These are phyloP conservation scores for Geotrupes spiniger DNA, from an alignment of 2,888 invertebrate genomes.

Conservation along the genomic window DNA sequence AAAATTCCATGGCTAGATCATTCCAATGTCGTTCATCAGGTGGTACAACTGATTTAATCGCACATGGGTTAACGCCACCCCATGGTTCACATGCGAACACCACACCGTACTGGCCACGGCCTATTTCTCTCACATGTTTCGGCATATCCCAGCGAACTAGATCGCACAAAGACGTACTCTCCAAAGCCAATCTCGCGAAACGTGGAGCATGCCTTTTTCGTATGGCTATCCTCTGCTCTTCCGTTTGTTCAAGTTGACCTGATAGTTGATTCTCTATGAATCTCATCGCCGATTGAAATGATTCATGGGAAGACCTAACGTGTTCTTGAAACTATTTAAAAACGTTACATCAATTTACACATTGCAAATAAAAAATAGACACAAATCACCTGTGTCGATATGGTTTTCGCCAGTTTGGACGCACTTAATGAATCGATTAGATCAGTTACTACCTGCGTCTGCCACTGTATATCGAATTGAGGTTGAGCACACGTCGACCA, in stretches of 20 bases:
- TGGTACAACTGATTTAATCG: conserved; percentile 84
- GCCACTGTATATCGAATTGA: conserved; percentile 60
- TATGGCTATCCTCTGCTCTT: conserved; percentile 73
- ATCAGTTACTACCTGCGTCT: conserved; percentile 64
- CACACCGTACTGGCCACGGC: conserved; percentile 86
- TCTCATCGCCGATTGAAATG: conserved; percentile 70
- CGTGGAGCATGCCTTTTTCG: conserved; percentile 77
- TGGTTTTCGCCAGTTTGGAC: conserved; percentile 66
- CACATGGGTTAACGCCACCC: conserved; percentile 71
- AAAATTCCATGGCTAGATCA: conserved; percentile 88
- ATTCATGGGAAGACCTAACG: conserved; percentile 72
- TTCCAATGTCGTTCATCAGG: conserved; percentile 88
- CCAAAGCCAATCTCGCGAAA: conserved; percentile 76
- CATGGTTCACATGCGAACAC: conserved; percentile 79
- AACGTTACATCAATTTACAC: too few relatives aligned
- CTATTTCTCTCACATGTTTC: conserved; percentile 64
- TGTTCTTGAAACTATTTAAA: conserved; percentile 69
- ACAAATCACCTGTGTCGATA: conserved; percentile 57
- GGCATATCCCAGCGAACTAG: conserved; percentile 71
- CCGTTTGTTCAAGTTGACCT: conserved; percentile 73
- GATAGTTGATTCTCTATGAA: conserved; percentile 69
- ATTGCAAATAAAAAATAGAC: background rate
- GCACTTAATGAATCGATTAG: conserved; percentile 71
- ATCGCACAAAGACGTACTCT: conserved; percentile 81
- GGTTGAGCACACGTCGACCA: conserved; percentile 54